phyloP scores from a whole-genome alignment of 2,797 vertebrate genomes.

The Anableps anableps region DNA sequence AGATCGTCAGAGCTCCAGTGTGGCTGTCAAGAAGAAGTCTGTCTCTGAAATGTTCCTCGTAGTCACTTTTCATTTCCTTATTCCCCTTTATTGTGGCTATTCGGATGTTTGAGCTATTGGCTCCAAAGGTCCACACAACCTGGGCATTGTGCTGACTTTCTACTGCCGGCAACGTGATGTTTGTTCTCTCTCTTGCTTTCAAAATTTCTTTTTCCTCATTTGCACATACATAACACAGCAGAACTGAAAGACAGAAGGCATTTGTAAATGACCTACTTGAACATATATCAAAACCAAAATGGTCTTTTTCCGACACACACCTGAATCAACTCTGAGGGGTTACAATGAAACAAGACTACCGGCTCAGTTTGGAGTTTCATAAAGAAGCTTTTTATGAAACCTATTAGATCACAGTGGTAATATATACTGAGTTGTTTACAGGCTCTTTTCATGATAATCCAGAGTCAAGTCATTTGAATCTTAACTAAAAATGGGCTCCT shows the following conservation, averaged over 20 bases:
- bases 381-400: neutral
- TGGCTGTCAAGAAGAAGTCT: neutral
- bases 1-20: neutral
- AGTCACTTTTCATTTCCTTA: neutral
- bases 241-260: neutral
- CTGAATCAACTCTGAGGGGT: neutral
- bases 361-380: neutral
- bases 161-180: neutral
- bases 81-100: neutral
- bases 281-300: neutral
- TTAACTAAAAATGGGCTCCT: neutral
- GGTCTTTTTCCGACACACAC: neutral
- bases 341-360: neutral
- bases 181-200: conserved; percentile 2
- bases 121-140: conserved; percentile 2
- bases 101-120: neutral
- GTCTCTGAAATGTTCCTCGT: neutral
- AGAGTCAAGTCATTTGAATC: neutral
- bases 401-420: neutral
- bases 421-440: neutral
- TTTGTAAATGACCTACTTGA: neutral
- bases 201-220: neutral
- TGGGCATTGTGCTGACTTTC: neutral
- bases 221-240: neutral
- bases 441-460: neutral